A percentile compares a stretch with the other conserved stretches of the same genome.
Evolutionary conservation across 1,140 invertebrate genomes (phyloP).

Genomic region (Cydia fagiglandana): DNA sequence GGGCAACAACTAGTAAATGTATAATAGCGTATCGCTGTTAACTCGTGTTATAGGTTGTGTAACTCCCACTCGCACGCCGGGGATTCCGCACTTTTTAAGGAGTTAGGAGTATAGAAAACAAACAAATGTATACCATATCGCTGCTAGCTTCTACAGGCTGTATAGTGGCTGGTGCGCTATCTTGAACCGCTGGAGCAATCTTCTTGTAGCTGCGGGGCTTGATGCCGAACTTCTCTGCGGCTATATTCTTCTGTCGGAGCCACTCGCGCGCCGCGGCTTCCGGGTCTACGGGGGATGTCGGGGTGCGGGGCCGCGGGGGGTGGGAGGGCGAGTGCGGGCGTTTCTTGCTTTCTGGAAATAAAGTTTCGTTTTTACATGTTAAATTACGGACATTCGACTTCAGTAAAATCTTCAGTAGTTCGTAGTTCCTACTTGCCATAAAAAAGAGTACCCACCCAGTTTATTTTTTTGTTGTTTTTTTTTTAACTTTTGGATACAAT

Average conservation of each 20-base stretch:
- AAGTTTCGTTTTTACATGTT: background rate
- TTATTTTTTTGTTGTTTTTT: too few species aligned
- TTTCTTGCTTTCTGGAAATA: background rate
- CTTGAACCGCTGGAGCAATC: background rate
- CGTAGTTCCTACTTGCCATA: too few species aligned
- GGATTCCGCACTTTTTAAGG: too few species aligned
- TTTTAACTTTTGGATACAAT: too few species aligned
- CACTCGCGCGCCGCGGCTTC: constrained; percentile 23
- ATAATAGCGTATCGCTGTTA: too few species aligned
- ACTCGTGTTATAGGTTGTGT: too few species aligned
- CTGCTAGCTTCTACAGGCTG: background rate
- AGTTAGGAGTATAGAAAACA: too few species aligned
- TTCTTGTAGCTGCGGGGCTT: background rate
- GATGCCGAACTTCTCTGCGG: constrained; percentile 7
- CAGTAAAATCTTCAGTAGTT: too few species aligned
- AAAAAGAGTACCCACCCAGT: too few species aligned
- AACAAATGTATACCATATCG: background rate
- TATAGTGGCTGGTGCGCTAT: background rate
- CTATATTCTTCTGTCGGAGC: constrained; percentile 1
- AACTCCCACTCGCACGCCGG: too few species aligned
- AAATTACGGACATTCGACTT: background rate
- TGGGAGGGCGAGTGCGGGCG: background rate
- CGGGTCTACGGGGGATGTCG: background rate
- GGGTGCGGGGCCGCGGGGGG: background rate
- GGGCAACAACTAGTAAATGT: too few species aligned